Evolutionary conservation across 2,113 vertebrate genomes (phyloP).

Genomic region (Saccopteryx leptura): DNA sequence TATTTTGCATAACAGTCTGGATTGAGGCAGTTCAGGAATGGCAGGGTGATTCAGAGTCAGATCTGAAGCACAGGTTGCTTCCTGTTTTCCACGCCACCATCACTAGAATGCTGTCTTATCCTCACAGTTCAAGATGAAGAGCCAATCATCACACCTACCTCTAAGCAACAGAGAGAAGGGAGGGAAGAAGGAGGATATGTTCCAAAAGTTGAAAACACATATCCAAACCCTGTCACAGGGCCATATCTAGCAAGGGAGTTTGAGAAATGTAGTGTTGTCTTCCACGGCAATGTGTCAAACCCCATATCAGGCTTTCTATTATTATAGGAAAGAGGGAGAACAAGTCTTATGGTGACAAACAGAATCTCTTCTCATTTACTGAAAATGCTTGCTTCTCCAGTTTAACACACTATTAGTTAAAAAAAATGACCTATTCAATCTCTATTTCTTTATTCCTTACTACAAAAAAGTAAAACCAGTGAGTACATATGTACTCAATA

Average conservation of each 20-base stretch:
- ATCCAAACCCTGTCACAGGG: not conserved
- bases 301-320: not conserved
- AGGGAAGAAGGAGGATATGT: not conserved
- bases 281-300: not conserved
- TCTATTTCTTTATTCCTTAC: constrained; percentile 6
- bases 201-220: not conserved
- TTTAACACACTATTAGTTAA: not conserved
- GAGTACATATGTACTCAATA: constrained; percentile 48
- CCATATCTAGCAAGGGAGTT: not conserved
- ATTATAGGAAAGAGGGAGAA: not conserved
- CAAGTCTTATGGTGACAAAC: not conserved
- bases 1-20: not conserved
- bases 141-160: not conserved
- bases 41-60: not conserved
- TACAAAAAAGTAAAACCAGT: constrained; percentile 38
- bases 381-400: constrained; percentile 31
- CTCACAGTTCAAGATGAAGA: not conserved
- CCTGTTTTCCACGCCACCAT: not conserved
- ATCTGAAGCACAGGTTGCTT: not conserved
- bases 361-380: not conserved
- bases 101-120: not conserved
- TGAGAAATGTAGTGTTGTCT: not conserved
- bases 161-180: not conserved
- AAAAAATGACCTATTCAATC: constrained; percentile 47
- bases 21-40: not conserved